Evolutionary conservation across 1,140 invertebrate species (phyloP), one percentile per base, ranked within the genome.

Genomic region (Drosophila persimilis): DNA sequence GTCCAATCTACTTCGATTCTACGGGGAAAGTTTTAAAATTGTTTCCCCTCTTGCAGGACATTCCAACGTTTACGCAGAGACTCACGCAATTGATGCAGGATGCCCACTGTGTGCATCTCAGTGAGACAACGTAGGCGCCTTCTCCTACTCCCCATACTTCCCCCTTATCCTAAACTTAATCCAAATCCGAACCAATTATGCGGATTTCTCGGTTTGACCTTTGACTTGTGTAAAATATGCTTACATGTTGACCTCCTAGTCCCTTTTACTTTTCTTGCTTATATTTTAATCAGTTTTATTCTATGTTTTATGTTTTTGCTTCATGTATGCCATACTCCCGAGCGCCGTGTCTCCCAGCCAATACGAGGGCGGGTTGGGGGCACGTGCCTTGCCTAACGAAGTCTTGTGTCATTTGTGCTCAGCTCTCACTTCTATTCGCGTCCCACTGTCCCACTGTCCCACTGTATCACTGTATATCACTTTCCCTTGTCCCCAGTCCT

Each of bases 51-150:
- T 66, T 59, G 45, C 67, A 91, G 90, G 91, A 91, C 89, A 90
- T 91, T 81, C 90, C 90, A 85, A 91, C 91, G 74, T 91, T 91
- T 89, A 89, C 91, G 67, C 83, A 90, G 73, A 90, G 90, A 76
- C 75, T 91, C 65, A 80, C 90, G 54, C 90, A 91, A 74, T 70
- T 91, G 26, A 86, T 91, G 66, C 90, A 91, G 64, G 91, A 91
- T 77, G 80, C 85, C 20, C 88, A 90, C 47, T 91, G 90, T 73
- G 77, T 75, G 77, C 89, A 89, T 73, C 73, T 90, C 29, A 88
- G 85, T 73, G 89, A 91, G 75, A 83, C 83, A 41, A 78, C 83
- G 62, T 89, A 80, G 61, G 57, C 60, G 43, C 8, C n/a, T 31
- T 51, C 3, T 9, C 17, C 24, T 3, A 15, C 39, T 22, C 15